Evolutionary conservation across 2,888 invertebrate species (phyloP).

Genomic region (Norana najaformis): DNA sequence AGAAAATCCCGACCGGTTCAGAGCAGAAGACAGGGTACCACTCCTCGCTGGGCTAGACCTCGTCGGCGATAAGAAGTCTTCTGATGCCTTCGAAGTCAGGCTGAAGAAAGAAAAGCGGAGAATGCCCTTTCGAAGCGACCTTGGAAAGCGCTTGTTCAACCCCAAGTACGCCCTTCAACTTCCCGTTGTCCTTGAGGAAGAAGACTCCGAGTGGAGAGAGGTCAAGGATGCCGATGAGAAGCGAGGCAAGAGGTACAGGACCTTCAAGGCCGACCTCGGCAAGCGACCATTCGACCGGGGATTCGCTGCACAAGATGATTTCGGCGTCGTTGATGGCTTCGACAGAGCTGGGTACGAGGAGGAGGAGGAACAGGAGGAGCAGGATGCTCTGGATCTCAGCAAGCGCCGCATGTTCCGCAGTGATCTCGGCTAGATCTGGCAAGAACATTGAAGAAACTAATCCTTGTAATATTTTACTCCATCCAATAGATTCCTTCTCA

Average conservation of each 20-base stretch:
- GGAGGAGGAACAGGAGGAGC: neutral
- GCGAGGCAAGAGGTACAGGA: neutral
- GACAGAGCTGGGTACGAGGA: neutral
- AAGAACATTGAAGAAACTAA: neutral
- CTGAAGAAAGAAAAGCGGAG: neutral
- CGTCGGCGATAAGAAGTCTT: neutral
- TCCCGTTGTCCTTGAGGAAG: neutral
- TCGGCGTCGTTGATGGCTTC: neutral
- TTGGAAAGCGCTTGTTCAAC: slow-evolving; percentile 17
- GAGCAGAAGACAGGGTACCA: neutral
- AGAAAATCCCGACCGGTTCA: neutral
- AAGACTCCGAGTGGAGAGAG: neutral
- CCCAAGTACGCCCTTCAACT: neutral
- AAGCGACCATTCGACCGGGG: neutral
- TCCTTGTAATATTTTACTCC: neutral
- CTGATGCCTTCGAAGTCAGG: neutral
- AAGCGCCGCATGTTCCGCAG: slow-evolving; percentile 25
- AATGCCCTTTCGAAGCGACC: slow-evolving; percentile 21
- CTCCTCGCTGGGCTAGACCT: neutral
- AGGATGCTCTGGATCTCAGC: neutral
- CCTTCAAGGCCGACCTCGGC: slow-evolving; percentile 17
- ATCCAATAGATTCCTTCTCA: neutral
- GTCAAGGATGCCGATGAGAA: neutral
- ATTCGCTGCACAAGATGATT: neutral
- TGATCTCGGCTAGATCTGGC: neutral